Percentiles rank a stretch among this genome's conserved stretches.
Conservation (phyloP, 2,888 invertebrate species). For the Erebia palarica region DNA sequence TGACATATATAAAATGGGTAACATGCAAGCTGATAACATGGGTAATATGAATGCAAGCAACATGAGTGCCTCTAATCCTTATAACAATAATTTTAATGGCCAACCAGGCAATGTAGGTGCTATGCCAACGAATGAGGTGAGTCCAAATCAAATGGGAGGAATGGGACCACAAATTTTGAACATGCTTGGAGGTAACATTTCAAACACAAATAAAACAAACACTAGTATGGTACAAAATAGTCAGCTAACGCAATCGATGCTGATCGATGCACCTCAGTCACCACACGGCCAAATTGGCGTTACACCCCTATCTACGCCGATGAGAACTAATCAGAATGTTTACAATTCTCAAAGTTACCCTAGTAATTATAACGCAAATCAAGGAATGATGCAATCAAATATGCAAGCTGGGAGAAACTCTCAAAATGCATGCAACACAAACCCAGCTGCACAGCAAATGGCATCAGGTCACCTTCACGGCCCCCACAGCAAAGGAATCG, state of each 20-base stretch:
- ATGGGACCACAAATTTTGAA: slow-evolving; percentile 67
- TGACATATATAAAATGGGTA: slow-evolving; percentile 18
- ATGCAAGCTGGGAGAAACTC: slow-evolving; percentile 1
- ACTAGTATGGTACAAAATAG: slow-evolving; percentile 20
- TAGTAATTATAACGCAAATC: slow-evolving; percentile 25
- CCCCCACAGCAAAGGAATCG: slow-evolving; percentile 59
- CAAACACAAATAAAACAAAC: slow-evolving; percentile 29
- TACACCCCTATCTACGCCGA: slow-evolving; percentile 39
- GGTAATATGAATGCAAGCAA: slow-evolving; percentile 13
- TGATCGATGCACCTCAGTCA: slow-evolving; percentile 50
- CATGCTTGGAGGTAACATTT: slow-evolving; percentile 54
- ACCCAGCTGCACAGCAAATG: slow-evolving; percentile 39
- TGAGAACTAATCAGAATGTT: slow-evolving; percentile 33
- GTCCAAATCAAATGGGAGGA: slow-evolving; percentile 44
- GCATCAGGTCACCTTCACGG: slow-evolving; percentile 43
- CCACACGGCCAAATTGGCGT: slow-evolving; percentile 48
- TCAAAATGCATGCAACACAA: slow-evolving; percentile 6
- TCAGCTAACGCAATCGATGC: slow-evolving; percentile 40
- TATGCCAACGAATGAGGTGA: slow-evolving; percentile 26
- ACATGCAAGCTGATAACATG: slow-evolving; percentile 19
- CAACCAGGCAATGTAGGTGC: slow-evolving; percentile 15
- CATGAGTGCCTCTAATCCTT: slow-evolving; percentile 28
- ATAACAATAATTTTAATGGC: slow-evolving; percentile 12
- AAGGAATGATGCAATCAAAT: slow-evolving; percentile 16
- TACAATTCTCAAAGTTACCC: slow-evolving; percentile 25